Evolutionary conservation across 2,797 vertebrate species (phyloP), one percentile per base, ranked within the genome.

Genomic region (Micromesistius poutassou): DNA sequence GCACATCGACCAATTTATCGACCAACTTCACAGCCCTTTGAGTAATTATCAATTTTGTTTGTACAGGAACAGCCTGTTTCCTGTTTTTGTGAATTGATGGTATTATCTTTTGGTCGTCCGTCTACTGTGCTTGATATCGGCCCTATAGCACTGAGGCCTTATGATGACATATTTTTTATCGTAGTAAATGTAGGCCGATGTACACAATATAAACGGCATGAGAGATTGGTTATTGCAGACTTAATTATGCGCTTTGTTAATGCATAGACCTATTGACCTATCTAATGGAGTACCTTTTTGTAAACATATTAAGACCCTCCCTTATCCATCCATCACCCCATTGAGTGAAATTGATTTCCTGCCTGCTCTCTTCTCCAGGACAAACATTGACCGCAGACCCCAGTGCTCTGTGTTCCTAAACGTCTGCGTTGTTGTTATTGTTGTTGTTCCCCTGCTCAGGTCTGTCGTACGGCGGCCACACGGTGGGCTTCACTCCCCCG

Each of bases 401-500:
- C 1, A 8, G 50, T 8, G 50, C 50, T n/a, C 8, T 28, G 62
- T 66, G n/a, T 28, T 68, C 25, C 62, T 68, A 68, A 68, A 68
- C 25, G 62, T 9, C n/a, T 73, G 1, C 35, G n/a, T n/a, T n/a
- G n/a, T n/a, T n/a, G n/a, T n/a, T n/a, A 42, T 13, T 14, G 40
- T 42, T 42, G 40, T 42, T 42, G 2, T 42, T 42, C 25, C 75
- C 2, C 70, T 38, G 87, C 84, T 71, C 89, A 99, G 98, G 98
- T 92, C 94, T 99, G 40, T 98, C 98, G 10, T 99, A 98, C 88
- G 95, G 96, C 87, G 95, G 95, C 93, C 98, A 99, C 92, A 97
- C 96, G 22, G 97, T 99, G 88, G 98, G 97, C 81, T 99, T 99
- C 91, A 99, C 98, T 3, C 98, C 98, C 74, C 98, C 98, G 55